These are phyloP conservation scores for Sebastes dallii DNA, from an alignment of 2,797 vertebrate species.

Conservation along the genomic window DNA sequence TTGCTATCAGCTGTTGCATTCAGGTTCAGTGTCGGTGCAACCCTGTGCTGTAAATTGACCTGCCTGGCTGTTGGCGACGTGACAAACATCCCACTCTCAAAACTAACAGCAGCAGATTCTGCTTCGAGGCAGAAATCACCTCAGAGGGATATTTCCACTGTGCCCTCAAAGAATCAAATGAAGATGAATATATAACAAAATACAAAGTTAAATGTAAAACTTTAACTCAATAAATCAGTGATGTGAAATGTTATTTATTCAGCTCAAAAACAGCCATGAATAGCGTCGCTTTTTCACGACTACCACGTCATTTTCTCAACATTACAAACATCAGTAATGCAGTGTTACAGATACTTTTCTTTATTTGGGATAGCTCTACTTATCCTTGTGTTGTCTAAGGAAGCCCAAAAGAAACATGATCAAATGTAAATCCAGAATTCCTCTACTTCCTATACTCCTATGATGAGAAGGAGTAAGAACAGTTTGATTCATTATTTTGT, in stretches of 20 bases:
- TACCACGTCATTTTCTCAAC: conserved; percentile 27
- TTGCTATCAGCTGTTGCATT: background rate
- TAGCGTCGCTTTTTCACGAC: conserved; percentile 24
- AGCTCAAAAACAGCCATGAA: conserved; percentile 7
- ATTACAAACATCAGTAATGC: conserved; percentile 2
- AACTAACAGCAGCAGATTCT: background rate
- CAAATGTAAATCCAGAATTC: background rate
- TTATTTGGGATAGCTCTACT: conserved; percentile 33
- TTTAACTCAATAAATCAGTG: background rate
- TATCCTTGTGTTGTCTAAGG: background rate
- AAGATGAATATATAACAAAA: background rate
- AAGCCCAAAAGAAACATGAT: background rate
- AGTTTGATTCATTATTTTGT: background rate
- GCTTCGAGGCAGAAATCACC: background rate
- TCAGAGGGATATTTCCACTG: background rate
- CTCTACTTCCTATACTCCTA: background rate
- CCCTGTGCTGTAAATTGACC: background rate
- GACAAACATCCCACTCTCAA: conserved; percentile 22
- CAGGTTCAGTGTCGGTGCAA: background rate
- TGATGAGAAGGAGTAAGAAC: background rate
- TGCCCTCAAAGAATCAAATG: background rate
- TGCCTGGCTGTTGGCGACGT: conserved; percentile 3
- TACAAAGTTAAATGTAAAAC: background rate
- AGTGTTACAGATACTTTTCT: conserved; percentile 10
- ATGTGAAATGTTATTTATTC: conserved; percentile 1